Percentiles rank a stretch among this genome's conserved stretches.
Evolutionary conservation across 1,140 invertebrate species (phyloP).

Genomic region (Drosophila simulans): DNA sequence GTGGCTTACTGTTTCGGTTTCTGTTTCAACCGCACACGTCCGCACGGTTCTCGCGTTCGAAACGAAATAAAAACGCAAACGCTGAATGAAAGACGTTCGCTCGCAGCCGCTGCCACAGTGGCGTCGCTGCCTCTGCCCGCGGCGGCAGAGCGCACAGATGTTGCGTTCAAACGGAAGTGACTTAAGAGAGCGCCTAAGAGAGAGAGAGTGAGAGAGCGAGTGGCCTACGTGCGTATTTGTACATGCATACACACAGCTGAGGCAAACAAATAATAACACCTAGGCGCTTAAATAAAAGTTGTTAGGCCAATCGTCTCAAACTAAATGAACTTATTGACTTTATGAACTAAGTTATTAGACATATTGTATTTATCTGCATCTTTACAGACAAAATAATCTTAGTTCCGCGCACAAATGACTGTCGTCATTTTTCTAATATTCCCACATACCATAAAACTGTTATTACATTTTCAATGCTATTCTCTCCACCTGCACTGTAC

Average conservation of each 20-base stretch:
- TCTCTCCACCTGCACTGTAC: neutral
- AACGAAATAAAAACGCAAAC: conserved; percentile 57
- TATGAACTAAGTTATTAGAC: no score
- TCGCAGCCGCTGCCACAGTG: conserved; percentile 3
- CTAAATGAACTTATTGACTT: no score
- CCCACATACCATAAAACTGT: no score
- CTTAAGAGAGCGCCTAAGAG: conserved; percentile 35
- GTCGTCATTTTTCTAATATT: no score
- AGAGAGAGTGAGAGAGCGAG: conserved; percentile 18
- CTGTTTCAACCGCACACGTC: conserved; percentile 4
- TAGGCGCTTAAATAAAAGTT: neutral
- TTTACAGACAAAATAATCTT: no score
- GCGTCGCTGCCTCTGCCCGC: neutral
- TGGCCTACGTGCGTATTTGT: conserved; percentile 63
- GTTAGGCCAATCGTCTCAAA: no score
- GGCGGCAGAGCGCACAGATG: conserved; percentile 25
- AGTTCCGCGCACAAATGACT: no score
- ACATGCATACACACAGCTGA: neutral
- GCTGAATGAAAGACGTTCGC: conserved; percentile 9
- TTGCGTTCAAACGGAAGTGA: conserved; percentile 25
- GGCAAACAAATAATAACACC: neutral
- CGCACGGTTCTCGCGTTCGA: conserved; percentile 9
- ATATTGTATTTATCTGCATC: no score
- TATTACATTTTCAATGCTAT: neutral
- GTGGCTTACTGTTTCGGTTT: neutral